These are phyloP conservation scores for Pseudoips prasinana DNA, from an alignment of 2,888 invertebrate species.

Conservation along the genomic window DNA sequence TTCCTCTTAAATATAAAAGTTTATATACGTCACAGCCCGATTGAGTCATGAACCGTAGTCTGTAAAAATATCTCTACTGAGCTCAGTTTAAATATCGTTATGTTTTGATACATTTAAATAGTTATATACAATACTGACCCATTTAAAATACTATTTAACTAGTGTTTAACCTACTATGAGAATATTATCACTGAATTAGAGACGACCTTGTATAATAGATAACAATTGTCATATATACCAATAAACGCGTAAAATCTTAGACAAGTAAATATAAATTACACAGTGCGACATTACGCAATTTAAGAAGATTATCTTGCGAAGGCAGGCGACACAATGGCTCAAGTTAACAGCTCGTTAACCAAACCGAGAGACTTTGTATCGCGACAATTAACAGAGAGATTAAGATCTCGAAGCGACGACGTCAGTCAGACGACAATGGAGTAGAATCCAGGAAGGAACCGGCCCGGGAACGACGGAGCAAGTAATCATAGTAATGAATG, in stretches of 20 bases:
- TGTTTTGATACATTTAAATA: no score
- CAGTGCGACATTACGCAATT: conserved; percentile 18
- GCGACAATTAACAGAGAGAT: conserved; percentile 65
- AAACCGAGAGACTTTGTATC: conserved; percentile 49
- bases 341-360: conserved; percentile 68
- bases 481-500: conserved; percentile 42
- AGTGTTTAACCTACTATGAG: no score
- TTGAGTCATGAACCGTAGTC: neutral
- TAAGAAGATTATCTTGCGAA: conserved; percentile 26
- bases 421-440: conserved; percentile 47
- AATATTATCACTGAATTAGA: no score
- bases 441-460: conserved; percentile 31
- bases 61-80: no score
- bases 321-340: conserved; percentile 49
- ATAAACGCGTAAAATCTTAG: no score
- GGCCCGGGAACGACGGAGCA: conserved; percentile 21
- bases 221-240: no score
- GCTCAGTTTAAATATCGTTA: no score
- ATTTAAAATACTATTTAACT: no score
- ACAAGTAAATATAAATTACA: no score
- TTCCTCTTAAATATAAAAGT: conserved; percentile 3
- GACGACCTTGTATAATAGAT: no score
- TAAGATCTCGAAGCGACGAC: conserved; percentile 47
- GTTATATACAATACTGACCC: no score
- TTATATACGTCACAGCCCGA: conserved; percentile 4